A percentile compares a stretch with the other conserved stretches of the same genome.
These are phyloP conservation scores for Hirtodrosophila duncani DNA, from an alignment of 2,888 invertebrate genomes.

Conservation along the genomic window DNA sequence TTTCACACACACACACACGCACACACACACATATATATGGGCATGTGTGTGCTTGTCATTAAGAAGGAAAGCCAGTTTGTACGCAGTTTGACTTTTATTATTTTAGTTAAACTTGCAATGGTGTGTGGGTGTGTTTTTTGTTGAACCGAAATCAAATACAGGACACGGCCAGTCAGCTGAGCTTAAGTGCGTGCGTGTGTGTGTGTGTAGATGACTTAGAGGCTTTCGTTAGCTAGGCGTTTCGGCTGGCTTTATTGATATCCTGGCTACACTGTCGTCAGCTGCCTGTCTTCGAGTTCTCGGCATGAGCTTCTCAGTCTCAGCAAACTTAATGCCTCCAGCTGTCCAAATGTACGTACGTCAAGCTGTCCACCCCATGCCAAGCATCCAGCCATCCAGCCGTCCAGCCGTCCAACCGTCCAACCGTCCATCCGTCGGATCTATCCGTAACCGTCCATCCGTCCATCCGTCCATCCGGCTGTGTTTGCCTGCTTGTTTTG, in stretches of 20 bases:
- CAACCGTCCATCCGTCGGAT: background rate
- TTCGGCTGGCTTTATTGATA: constrained; percentile 59
- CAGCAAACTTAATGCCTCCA: constrained; percentile 53
- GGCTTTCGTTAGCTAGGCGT: constrained; percentile 53
- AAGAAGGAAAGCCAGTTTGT: constrained; percentile 56
- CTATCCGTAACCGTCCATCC: constrained; percentile 2
- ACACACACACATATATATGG: constrained; percentile 1
- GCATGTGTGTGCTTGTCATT: constrained; percentile 36
- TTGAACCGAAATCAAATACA: constrained; percentile 55
- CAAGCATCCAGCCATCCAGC: constrained; percentile 3
- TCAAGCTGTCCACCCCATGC: constrained; percentile 6
- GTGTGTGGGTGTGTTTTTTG: constrained; percentile 7
- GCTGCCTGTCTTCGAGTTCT: constrained; percentile 52
- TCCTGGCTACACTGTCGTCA: constrained; percentile 57
- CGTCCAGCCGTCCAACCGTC: background rate
- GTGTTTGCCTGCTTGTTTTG: constrained; percentile 32
- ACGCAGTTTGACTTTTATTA: constrained; percentile 66
- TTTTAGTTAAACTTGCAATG: constrained; percentile 58
- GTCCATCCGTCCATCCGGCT: background rate
- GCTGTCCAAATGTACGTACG: constrained; percentile 26
- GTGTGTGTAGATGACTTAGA: constrained; percentile 32
- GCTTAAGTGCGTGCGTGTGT: constrained; percentile 10
- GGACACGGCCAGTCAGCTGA: constrained; percentile 33
- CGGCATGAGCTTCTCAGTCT: constrained; percentile 22
- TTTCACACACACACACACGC: constrained; percentile 1